phyloP scores from a whole-genome alignment of 2,113 vertebrate species.

The Craseonycteris thonglongyai region DNA sequence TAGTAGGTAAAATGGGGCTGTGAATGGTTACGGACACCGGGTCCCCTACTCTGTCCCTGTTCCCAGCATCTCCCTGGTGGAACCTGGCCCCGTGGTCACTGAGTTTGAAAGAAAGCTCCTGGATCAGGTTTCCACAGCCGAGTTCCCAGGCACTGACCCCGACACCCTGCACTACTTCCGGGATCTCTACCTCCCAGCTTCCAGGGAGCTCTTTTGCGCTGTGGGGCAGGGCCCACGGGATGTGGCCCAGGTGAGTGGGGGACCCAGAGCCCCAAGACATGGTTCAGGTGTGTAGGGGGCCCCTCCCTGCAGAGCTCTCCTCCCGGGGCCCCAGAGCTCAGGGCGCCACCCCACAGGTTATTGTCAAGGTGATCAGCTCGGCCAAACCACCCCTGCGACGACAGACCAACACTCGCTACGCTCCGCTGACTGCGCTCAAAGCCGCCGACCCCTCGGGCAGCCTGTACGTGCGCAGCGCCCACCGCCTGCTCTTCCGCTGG shows the following conservation, averaged over 20 bases:
- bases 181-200: constrained; percentile 83
- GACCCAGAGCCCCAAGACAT: fast-evolving
- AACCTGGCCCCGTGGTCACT: constrained; percentile 84
- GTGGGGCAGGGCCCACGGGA: constrained; percentile 82
- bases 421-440: constrained; percentile 79
- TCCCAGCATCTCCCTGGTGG: constrained; percentile 82
- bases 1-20: not conserved
- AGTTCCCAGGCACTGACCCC: constrained; percentile 78
- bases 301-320: fast-evolving
- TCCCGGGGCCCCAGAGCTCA: not conserved
- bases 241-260: constrained; percentile 80
- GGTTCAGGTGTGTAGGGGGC: no score
- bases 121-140: constrained; percentile 74
- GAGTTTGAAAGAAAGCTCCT: constrained; percentile 86
- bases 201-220: constrained; percentile 78
- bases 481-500: constrained; percentile 81
- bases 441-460: constrained; percentile 79
- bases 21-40: not conserved
- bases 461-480: constrained; percentile 78
- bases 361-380: constrained; percentile 76
- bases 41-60: constrained; percentile 50
- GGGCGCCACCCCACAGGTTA: constrained; percentile 72
- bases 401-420: constrained; percentile 85
- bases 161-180: constrained; percentile 81
- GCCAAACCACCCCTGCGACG: constrained; percentile 81